These are phyloP conservation scores for Sinhomidia bicolor DNA, from an alignment of 2,888 invertebrate genomes.

Conservation along the genomic window DNA sequence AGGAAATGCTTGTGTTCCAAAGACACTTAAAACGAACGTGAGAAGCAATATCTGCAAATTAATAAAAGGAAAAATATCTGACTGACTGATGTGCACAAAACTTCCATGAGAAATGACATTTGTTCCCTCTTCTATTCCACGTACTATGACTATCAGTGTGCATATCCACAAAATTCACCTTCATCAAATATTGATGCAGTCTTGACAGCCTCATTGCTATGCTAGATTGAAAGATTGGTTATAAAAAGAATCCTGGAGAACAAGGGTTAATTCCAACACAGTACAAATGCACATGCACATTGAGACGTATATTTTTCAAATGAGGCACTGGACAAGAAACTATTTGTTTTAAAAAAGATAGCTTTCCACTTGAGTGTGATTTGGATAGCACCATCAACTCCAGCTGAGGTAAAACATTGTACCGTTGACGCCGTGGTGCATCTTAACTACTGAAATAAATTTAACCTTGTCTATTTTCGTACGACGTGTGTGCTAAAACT, in stretches of 20 bases:
- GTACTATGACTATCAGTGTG: not conserved
- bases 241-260: not conserved
- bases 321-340: not conserved
- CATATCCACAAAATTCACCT: not conserved
- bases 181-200: conserved; percentile 6
- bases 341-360: not conserved
- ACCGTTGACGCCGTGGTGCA: conserved; percentile 18
- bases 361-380: not conserved
- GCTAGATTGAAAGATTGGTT: too few relatives aligned
- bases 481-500: not conserved
- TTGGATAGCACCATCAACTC: conserved; percentile 16
- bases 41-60: conserved; percentile 33
- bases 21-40: not conserved
- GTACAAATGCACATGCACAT: not conserved
- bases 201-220: conserved; percentile 29
- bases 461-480: conserved; percentile 10
- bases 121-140: not conserved
- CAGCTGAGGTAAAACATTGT: conserved; percentile 25
- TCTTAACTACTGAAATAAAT: not conserved
- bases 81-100: not conserved
- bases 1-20: not conserved
- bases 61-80: not conserved
- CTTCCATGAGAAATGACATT: not conserved
- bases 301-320: not conserved
- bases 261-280: not conserved